Evolutionary conservation across 2,888 invertebrate genomes (phyloP), one percentile per base, ranked within the genome.

Genomic region (Mamestra brassicae): DNA sequence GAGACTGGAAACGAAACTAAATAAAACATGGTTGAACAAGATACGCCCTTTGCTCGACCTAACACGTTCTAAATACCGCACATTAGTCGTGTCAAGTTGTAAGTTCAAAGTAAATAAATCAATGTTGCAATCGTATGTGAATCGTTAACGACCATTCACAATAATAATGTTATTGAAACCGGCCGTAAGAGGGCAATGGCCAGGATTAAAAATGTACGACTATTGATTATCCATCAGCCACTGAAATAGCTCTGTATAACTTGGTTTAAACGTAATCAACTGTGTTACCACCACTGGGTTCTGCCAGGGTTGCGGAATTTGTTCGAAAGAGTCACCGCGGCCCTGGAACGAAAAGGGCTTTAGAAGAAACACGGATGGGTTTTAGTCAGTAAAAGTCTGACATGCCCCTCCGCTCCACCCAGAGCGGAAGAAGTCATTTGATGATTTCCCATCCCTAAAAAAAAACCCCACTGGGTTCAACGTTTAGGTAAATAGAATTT

Each of bases 151-250:
- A 1, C 26, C 26, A 26, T 0, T 26, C 26, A 1, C 26, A 26
- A 26, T 26, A 26, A 26, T 26, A 26, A 26, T 1, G 26, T 26
- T 26, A 26, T 26, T 26, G 26, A 26, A 26, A 26, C 26, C 26
- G 26, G 1, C 26, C 26, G 26, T 26, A 52, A 52, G 58, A 62
- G 88, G 85, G 71, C 88, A 88, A 81, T 82, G 88, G 81, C 88
- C 67, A 7, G 45, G 50, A 86, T 88, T 85, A 88, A 26, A 88
- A 86, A 89, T 89, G 86, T 83, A 89, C 75, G 80, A 63, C 60
- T 81, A 91, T 91, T 85, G 88, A 90, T 89, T 87, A 85, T 72
- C 76, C 79, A 87, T 87, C 81, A 87, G 55, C 36, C 17, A 64
- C 55, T 61, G 63, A 78, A 78, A 81, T 74, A 76, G 70, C 77